Base-by-base conservation (phyloP, 1,140 invertebrate genomes). In the Hylyphantes graminicola region DNA sequence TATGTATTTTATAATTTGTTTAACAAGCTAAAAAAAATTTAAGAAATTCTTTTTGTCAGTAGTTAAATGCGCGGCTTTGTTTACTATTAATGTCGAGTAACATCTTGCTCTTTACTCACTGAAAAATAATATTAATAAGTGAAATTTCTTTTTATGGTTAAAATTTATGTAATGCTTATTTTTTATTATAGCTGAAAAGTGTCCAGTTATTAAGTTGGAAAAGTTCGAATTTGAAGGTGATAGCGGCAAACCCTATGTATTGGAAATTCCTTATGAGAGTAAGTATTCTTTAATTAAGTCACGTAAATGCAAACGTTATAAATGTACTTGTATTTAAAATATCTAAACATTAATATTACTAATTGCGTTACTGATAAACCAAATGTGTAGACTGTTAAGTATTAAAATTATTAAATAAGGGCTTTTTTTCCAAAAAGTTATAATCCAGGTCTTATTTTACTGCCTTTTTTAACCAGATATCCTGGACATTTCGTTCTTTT, bases 231-330 rank as follows among this genome's bases (percentile, higher is more conserved):
- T 87, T 74, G 76, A 78, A 55, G 87, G 85, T 55, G 86, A 89
- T 65, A 75, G 85, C 50, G 87, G 86, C 35, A 86, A 88, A 78
- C 87, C 87, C 48, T 86, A 87, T 12, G 73, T 65, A 4, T 85
- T 89, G 53, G 87, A 96, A 89, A 94, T 98, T 89, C 97, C 97
- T 88, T 99, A 95, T 90, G 94, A 95, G 92, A 93, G 96, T 98
- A 92, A 88, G 88, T 87, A n/a, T 65, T 76, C 19, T 17, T 70
- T 70, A 4, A 8, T 70, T 70, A 35, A 1, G 35, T 70, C 54
- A 65, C 19, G 48, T 6, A 2, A 19, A 59, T 59, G 12, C 57
- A 4, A 4, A 12, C 7, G 12, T 59, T n/a, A 13, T 12, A 7
- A 10, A 17, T 11, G 51, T 70, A 54, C 51, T 17, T 7, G 57